Evolutionary conservation across 2,888 invertebrate species (phyloP).

Genomic region (Diachrysia chrysitis): DNA sequence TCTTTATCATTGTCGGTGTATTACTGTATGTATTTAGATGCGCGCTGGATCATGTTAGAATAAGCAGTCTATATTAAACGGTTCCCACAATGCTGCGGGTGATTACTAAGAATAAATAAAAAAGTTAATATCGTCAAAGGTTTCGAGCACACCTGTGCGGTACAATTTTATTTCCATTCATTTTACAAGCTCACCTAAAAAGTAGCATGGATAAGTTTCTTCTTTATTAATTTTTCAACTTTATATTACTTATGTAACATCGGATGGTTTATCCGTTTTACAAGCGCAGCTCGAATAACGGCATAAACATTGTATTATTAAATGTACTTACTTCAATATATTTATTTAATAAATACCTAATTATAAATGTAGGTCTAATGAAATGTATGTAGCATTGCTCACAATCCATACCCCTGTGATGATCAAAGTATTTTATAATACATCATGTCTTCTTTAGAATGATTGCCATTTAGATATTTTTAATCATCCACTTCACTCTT

Average conservation of each 20-base stretch:
- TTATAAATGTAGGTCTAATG: neutral
- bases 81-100: slow-evolving; percentile 66
- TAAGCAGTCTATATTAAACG: slow-evolving; percentile 52
- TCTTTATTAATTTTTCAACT: slow-evolving; percentile 90
- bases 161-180: slow-evolving; percentile 89
- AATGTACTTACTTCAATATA: slow-evolving; percentile 33
- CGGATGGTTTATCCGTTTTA: slow-evolving; percentile 81
- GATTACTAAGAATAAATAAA: slow-evolving; percentile 81
- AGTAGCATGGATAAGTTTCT: slow-evolving; percentile 84
- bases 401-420: neutral
- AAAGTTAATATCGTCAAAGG: slow-evolving; percentile 88
- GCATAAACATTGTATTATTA: slow-evolving; percentile 57
- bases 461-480: slow-evolving; percentile 24
- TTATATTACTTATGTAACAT: slow-evolving; percentile 87
- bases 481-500: slow-evolving; percentile 39
- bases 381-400: neutral
- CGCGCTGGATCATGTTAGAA: slow-evolving; percentile 40
- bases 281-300: slow-evolving; percentile 57
- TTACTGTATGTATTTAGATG: slow-evolving; percentile 48
- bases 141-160: slow-evolving; percentile 87
- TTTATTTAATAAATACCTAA: neutral
- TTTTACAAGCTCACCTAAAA: slow-evolving; percentile 88
- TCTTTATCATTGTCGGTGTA: slow-evolving; percentile 58
- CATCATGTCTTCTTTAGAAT: slow-evolving; percentile 29
- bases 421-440: neutral